phyloP scores from a whole-genome alignment of 2,797 vertebrate genomes.

The Clarias pachynema region DNA sequence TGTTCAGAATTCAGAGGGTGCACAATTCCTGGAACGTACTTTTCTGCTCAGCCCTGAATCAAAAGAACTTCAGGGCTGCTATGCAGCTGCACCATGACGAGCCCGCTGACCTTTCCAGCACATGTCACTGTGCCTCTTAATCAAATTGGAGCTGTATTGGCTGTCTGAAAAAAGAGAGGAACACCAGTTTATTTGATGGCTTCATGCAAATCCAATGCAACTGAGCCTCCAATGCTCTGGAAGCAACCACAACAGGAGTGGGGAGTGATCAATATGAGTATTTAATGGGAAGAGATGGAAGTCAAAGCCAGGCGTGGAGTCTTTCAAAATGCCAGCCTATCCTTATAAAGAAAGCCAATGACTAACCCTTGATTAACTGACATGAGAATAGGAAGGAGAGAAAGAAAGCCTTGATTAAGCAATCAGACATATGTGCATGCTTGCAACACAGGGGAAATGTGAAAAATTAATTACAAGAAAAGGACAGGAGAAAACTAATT shows the following conservation, averaged over 20 bases:
- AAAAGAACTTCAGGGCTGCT: conserved; percentile 10
- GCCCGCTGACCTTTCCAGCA: conserved; percentile 35
- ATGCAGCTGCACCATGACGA: neutral
- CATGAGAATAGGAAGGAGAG: neutral
- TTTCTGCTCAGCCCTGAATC: neutral
- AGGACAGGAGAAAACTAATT: conserved; percentile 24
- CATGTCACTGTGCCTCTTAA: conserved; percentile 29
- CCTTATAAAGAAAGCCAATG: conserved; percentile 21
- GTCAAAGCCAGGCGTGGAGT: conserved; percentile 17
- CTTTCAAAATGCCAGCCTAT: conserved; percentile 31
- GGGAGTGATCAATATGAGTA: conserved; percentile 17
- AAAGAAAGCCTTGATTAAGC: conserved; percentile 21
- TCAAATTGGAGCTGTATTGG: conserved; percentile 32
- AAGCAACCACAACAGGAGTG: conserved; percentile 15
- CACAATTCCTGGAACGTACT: conserved; percentile 10
- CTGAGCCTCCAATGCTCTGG: conserved; percentile 32
- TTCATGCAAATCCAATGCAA: neutral
- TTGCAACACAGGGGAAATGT: neutral
- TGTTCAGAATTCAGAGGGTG: conserved; percentile 6
- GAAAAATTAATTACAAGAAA: conserved; percentile 1
- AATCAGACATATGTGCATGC: neutral
- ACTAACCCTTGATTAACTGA: conserved; percentile 33
- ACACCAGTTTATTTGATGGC: conserved; percentile 16
- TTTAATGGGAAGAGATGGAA: conserved; percentile 34
- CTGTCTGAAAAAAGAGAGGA: conserved; percentile 37